These are phyloP conservation scores for Cheiracanthium punctorium DNA, from an alignment of 2,888 invertebrate genomes.

Conservation along the genomic window DNA sequence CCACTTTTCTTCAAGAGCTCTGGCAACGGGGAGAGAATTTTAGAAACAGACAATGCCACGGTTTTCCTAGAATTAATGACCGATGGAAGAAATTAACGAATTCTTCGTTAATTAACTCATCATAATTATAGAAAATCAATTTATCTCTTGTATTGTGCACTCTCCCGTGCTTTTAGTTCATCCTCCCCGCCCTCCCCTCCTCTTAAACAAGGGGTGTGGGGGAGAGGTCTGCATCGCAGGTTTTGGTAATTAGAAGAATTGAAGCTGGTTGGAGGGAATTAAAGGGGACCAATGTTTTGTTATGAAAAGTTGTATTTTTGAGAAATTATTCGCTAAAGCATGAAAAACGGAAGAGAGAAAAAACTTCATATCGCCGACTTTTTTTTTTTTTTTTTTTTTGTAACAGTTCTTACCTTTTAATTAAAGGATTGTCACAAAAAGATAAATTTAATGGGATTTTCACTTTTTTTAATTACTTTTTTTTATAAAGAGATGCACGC, in stretches of 20 bases:
- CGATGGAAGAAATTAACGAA: constrained; percentile 69
- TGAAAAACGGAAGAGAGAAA: background rate
- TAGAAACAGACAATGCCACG: constrained; percentile 26
- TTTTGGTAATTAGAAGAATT: constrained; percentile 63
- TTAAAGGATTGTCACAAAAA: constrained; percentile 56
- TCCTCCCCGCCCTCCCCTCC: background rate
- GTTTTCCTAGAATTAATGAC: constrained; percentile 46
- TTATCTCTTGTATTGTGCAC: constrained; percentile 57
- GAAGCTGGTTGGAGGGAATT: constrained; percentile 24
- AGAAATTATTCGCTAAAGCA: background rate
- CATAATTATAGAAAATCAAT: constrained; percentile 70
- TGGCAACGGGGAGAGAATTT: constrained; percentile 2
- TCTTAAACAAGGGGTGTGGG: background rate
- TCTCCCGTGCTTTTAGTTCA: constrained; percentile 13
- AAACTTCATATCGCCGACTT: constrained; percentile 1
- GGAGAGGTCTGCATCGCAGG: constrained; percentile 9
- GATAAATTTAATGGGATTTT: constrained; percentile 29
- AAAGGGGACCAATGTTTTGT: constrained; percentile 45
- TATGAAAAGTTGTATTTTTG: constrained; percentile 43
- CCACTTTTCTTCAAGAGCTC: constrained; percentile 27
- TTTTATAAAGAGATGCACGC: background rate
- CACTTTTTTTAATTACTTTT: background rate
- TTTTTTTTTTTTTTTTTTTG: constrained; percentile 8
- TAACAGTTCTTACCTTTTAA: constrained; percentile 46
- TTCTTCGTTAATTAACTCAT: constrained; percentile 69